These are phyloP conservation scores for Poeciliopsis turneri DNA, from an alignment of 2,797 vertebrate genomes.

Conservation along the genomic window DNA sequence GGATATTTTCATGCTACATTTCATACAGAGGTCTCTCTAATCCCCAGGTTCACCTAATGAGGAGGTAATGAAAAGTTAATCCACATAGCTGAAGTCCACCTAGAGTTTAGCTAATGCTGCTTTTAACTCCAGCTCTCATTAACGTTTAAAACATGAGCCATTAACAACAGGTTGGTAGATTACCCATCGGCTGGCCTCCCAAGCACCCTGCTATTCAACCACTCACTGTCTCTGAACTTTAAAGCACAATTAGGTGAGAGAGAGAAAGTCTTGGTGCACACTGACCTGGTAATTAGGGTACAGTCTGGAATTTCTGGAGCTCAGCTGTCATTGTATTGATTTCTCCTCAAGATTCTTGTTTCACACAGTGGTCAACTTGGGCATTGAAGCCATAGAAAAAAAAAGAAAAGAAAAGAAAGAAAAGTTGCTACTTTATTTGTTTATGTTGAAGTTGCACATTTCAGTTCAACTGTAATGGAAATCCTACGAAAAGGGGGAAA, in stretches of 20 bases:
- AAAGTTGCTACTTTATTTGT: slow-evolving; percentile 30
- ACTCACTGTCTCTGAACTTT: slow-evolving; percentile 71
- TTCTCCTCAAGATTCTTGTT: slow-evolving; percentile 60
- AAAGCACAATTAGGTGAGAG: slow-evolving; percentile 73
- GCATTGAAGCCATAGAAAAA: slow-evolving; percentile 27
- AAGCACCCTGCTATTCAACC: slow-evolving; percentile 60
- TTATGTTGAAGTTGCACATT: slow-evolving; percentile 27
- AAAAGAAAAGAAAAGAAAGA: neutral
- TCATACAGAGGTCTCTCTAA: slow-evolving; percentile 77
- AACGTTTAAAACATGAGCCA: slow-evolving; percentile 83
- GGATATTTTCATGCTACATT: slow-evolving; percentile 79
- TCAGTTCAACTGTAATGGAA: slow-evolving; percentile 15
- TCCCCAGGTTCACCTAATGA: slow-evolving; percentile 82
- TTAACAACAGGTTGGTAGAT: slow-evolving; percentile 83
- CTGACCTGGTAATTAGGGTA: slow-evolving; percentile 77
- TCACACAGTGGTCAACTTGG: slow-evolving; percentile 46
- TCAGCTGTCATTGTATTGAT: slow-evolving; percentile 78
- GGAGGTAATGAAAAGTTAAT: slow-evolving; percentile 86
- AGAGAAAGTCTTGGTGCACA: slow-evolving; percentile 61
- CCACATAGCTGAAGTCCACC: slow-evolving; percentile 78
- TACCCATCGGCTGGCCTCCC: slow-evolving; percentile 68
- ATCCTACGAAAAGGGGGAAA: neutral
- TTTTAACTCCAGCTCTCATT: slow-evolving; percentile 83
- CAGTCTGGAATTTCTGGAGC: slow-evolving; percentile 68
- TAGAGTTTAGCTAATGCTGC: slow-evolving; percentile 83